These are phyloP conservation scores for Callorhinus ursinus DNA, from an alignment of 2,113 vertebrate species.

Conservation along the genomic window DNA sequence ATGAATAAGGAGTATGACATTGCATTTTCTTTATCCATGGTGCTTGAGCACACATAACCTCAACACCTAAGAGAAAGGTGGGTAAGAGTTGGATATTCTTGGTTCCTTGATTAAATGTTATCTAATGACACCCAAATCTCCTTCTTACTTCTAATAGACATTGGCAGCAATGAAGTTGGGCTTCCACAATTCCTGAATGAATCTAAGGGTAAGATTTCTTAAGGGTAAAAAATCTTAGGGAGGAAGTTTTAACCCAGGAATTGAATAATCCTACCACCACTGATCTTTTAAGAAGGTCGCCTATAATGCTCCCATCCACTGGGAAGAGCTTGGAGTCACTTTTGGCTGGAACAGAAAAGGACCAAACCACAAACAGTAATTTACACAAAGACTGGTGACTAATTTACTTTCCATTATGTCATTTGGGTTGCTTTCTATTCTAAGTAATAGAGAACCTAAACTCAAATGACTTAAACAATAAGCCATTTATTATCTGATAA, in stretches of 20 bases:
- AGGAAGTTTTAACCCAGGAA: conserved; percentile 3
- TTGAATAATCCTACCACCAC: neutral
- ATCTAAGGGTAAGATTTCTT: neutral
- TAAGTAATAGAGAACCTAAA: conserved; percentile 18
- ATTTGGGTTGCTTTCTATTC: neutral
- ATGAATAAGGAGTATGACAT: neutral
- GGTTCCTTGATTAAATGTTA: neutral
- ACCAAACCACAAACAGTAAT: neutral
- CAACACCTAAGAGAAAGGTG: neutral
- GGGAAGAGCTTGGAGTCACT: neutral
- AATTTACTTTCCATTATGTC: neutral
- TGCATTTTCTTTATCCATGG: neutral
- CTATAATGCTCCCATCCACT: neutral
- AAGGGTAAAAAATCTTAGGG: conserved; percentile 26
- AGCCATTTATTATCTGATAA: neutral
- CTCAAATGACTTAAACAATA: neutral
- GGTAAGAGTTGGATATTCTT: neutral
- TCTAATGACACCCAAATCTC: neutral
- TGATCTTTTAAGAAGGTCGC: neutral
- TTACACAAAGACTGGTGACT: neutral
- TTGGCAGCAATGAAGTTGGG: neutral
- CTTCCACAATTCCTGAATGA: conserved; percentile 33
- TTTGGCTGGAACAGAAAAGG: neutral
- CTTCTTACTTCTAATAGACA: neutral
- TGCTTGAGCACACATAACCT: neutral